Base-by-base conservation (phyloP, 2,888 invertebrate genomes). In the Drosophila austrosaltans region DNA sequence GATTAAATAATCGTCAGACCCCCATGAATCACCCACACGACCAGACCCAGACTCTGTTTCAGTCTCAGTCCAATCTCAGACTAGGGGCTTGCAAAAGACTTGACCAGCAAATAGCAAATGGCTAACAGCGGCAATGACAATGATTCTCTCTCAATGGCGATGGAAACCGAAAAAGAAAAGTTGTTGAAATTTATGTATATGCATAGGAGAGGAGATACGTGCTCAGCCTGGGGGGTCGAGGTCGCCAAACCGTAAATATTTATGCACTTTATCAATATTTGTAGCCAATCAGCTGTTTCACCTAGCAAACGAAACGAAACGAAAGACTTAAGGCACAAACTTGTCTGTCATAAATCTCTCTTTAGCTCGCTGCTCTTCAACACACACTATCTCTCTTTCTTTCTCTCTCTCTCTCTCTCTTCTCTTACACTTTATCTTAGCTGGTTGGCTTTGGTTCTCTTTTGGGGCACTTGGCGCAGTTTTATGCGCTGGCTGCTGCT, bases 401-500 rank as follows among this genome's bases (percentile, higher is more conserved):
- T 44, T 53, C n/a, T 48, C 48, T 48, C 28, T 20, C 58, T 72
- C 53, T 64, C 61, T 48, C 22, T 10, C 22, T 48, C 22, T 42
- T 53, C 63, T 62, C 72, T 60, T 54, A 64, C 69, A 63, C 65
- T 65, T 57, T 36, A 48, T 70, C 73, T 69, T 63, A 28, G 54
- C 40, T 48, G 48, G 16, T 63, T 48, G 48, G 22, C 69, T 16
- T 16, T 79, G 69, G 69, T 64, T 67, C 66, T 72, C 70, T 76
- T 78, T 78, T 74, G 65, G 71, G 39, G 53, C 70, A 75, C 77
- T 71, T 69, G 84, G 79, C 82, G 79, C 79, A 80, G 89, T 90
- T 90, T 90, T 87, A 89, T 89, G 89, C 82, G 80, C 79, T 77
- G 83, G 75, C 79, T 76, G 79, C 76, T 79, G 78, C 81, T 78